These are phyloP conservation scores for Metacarcinus magister DNA, from an alignment of 2,888 invertebrate genomes.

Conservation along the genomic window DNA sequence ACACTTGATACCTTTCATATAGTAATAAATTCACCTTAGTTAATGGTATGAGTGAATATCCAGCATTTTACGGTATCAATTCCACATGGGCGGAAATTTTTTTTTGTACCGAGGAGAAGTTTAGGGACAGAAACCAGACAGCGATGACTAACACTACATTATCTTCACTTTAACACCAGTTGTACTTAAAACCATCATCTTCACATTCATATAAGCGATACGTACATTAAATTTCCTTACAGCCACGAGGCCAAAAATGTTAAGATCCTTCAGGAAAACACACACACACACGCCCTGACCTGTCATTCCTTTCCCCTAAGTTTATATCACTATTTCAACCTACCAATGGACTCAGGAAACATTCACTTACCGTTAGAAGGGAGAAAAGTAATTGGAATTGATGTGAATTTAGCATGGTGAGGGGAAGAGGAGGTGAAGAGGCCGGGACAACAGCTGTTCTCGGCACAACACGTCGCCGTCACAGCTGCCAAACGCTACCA, in stretches of 20 bases:
- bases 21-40: too few species aligned
- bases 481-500: background rate
- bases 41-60: too few species aligned
- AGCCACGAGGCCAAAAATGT: background rate
- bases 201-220: background rate
- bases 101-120: too few species aligned
- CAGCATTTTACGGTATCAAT: too few species aligned
- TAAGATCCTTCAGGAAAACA: background rate
- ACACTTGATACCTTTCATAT: too few species aligned
- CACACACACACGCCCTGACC: background rate
- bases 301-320: background rate
- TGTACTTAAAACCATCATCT: background rate
- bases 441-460: slow-evolving; percentile 65
- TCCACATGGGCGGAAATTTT: too few species aligned
- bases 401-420: slow-evolving; percentile 62
- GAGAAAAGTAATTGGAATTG: slow-evolving; percentile 45
- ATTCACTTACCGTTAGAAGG: slow-evolving; percentile 60
- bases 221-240: background rate
- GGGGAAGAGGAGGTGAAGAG: background rate
- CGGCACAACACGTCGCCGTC: slow-evolving; percentile 74
- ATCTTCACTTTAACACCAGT: background rate
- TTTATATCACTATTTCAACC: background rate
- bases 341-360: background rate
- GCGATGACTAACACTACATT: background rate
- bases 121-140: too few species aligned